phyloP scores from a whole-genome alignment of 2,888 invertebrate species.

The Barypeithes pellucidus region DNA sequence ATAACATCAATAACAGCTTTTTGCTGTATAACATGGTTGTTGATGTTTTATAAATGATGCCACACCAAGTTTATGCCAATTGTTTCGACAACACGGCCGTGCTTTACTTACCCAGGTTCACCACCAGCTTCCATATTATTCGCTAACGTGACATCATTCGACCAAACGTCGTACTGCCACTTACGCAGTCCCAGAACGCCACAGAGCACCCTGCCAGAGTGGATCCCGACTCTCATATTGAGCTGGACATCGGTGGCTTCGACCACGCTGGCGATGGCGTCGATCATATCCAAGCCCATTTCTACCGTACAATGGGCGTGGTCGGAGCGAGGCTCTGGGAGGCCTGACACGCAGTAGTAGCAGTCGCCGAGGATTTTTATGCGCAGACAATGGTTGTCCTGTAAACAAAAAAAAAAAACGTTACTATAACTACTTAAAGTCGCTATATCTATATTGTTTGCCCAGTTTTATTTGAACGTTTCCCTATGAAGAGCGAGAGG shows the following conservation, averaged over 20 bases:
- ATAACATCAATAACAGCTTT: no score
- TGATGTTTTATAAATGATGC: no score
- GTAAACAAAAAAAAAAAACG: slow-evolving; percentile 56
- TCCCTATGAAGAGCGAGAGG: no score
- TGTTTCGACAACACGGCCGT: no score
- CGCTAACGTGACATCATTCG: slow-evolving; percentile 92
- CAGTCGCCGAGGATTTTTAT: slow-evolving; percentile 93
- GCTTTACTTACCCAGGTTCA: slow-evolving; percentile 82
- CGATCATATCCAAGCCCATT: slow-evolving; percentile 91
- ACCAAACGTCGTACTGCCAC: slow-evolving; percentile 97
- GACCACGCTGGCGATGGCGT: slow-evolving; percentile 89
- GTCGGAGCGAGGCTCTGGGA: slow-evolving; percentile 92
- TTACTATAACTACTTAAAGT: no score
- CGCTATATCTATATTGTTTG: no score
- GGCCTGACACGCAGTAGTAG: slow-evolving; percentile 93
- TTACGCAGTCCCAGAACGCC: slow-evolving; percentile 92
- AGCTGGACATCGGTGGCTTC: slow-evolving; percentile 94
- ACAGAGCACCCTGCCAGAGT: slow-evolving; percentile 91
- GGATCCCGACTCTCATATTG: slow-evolving; percentile 94
- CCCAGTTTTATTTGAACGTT: no score
- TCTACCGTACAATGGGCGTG: slow-evolving; percentile 94
- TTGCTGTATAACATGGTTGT: no score
- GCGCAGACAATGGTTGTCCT: slow-evolving; percentile 88
- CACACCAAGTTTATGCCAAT: neutral
- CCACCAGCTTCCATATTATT: slow-evolving; percentile 94